phyloP scores from a whole-genome alignment of 2,888 invertebrate species.

The Polyommatus icarus region DNA sequence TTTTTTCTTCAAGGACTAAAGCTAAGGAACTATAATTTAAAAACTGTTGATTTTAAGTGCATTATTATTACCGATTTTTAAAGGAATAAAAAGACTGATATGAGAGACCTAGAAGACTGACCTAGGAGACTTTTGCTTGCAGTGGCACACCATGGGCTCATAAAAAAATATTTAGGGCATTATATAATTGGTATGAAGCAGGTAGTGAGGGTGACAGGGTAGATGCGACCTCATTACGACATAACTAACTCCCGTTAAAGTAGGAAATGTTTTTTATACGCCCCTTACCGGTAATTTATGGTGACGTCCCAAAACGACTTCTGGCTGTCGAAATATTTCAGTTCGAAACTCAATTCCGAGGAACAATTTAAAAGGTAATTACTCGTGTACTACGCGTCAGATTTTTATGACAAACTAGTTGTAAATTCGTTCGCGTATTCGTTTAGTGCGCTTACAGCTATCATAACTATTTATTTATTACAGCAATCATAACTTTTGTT shows the following conservation, averaged over 20 bases:
- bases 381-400: neutral
- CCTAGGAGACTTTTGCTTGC: no score
- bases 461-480: no score
- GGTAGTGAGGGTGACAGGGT: conserved; percentile 66
- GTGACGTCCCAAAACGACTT: conserved; percentile 56
- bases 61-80: no score
- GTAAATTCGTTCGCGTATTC: no score
- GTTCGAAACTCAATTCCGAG: neutral
- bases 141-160: neutral
- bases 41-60: no score
- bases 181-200: neutral
- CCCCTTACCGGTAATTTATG: conserved; percentile 72
- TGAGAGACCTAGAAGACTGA: no score
- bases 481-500: no score
- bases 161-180: neutral
- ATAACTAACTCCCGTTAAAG: conserved; percentile 76
- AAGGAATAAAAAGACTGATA: no score
- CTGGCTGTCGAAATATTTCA: conserved; percentile 42
- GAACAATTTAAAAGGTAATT: conserved; percentile 3
- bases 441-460: no score
- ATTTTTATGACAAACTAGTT: no score
- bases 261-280: conserved; percentile 71
- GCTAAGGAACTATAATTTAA: no score
- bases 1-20: no score
- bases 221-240: conserved; percentile 75